phyloP scores from a whole-genome alignment of 2,797 vertebrate genomes.

The Dermochelys coriacea region DNA sequence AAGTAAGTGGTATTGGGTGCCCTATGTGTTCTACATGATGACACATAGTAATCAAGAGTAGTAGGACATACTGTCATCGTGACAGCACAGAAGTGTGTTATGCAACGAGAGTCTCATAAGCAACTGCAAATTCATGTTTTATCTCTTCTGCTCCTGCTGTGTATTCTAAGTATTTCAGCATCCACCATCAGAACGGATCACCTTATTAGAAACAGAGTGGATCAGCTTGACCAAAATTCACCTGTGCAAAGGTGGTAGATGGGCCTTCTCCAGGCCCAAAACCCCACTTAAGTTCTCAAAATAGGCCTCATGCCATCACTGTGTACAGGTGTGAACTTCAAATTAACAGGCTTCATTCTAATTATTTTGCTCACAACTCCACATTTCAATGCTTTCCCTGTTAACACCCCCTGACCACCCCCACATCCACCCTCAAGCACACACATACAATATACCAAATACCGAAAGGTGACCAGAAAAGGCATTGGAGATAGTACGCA shows the following conservation, averaged over 20 bases:
- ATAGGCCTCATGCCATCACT: neutral
- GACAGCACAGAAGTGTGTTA: rapidly evolving
- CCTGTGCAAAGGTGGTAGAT: rapidly evolving
- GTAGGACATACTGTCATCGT: rapidly evolving
- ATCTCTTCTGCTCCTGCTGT: neutral
- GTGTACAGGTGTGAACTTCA: neutral
- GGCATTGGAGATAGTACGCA: constrained; percentile 10
- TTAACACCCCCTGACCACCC: too few relatives aligned
- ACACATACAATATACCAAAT: neutral
- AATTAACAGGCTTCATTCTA: neutral
- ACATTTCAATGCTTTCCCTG: neutral
- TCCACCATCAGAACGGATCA: neutral
- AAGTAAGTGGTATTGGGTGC: neutral
- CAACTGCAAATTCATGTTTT: rapidly evolving
- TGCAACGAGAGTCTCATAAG: rapidly evolving
- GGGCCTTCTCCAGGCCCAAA: neutral
- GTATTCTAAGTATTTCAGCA: neutral
- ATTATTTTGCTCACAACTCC: neutral
- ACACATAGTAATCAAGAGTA: neutral
- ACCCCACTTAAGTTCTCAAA: neutral
- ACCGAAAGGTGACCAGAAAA: constrained; percentile 35
- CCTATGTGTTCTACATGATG: neutral
- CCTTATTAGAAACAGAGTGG: neutral
- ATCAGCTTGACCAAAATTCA: neutral
- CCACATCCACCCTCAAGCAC: rapidly evolving